Conservation (phyloP, 2,113 vertebrate genomes). For the Helogale parvula region DNA sequence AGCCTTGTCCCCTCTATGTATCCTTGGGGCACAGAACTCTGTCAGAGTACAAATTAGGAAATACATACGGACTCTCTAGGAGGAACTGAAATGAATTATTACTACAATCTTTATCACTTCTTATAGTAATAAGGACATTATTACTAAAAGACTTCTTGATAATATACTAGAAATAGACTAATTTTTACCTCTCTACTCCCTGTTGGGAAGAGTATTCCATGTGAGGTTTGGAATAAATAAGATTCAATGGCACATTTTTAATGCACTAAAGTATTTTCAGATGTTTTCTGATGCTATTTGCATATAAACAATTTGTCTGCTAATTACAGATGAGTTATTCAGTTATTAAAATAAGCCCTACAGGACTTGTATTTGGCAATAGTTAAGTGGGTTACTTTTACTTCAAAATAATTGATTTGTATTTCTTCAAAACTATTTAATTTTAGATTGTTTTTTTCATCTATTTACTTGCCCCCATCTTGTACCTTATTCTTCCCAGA, state of each 20-base stretch:
- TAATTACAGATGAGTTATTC: conserved; percentile 67
- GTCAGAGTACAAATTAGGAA: neutral
- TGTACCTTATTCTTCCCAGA: neutral
- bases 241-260: conserved; percentile 48
- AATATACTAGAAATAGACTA: conserved; percentile 11
- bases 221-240: conserved; percentile 49
- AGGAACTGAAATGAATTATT: neutral
- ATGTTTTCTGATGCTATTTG: conserved; percentile 60
- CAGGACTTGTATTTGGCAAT: neutral
- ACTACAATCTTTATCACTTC: neutral
- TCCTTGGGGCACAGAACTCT: neutral
- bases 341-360: conserved; percentile 59
- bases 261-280: conserved; percentile 68
- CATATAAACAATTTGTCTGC: conserved; percentile 61
- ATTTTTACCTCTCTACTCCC: neutral
- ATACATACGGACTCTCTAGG: neutral
- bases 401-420: conserved; percentile 46
- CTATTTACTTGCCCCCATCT: neutral
- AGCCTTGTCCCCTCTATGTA: neutral
- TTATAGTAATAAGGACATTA: neutral
- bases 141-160: neutral
- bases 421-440: conserved; percentile 32
- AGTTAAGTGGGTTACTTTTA: conserved; percentile 33
- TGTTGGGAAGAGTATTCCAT: neutral
- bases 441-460: neutral